Conservation (phyloP, 2,797 vertebrate species). For the Lophotriccus pileatus region DNA sequence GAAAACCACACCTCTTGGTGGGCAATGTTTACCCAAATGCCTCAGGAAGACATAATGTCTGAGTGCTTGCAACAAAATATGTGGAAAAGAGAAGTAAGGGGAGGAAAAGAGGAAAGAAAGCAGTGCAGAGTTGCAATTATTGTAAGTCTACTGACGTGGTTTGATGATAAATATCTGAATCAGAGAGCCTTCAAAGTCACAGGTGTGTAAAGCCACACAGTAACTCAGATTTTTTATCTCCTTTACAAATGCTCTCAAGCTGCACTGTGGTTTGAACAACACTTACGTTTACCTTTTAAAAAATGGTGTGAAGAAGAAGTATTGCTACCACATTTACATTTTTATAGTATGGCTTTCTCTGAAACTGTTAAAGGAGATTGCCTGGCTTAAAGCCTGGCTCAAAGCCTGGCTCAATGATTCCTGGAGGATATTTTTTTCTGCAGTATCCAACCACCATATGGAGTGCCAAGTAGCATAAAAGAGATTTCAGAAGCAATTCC, state of each 20-base stretch:
- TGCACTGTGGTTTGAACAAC: constrained; percentile 41
- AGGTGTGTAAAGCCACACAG: constrained; percentile 34
- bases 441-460: constrained; percentile 44
- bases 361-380: constrained; percentile 71
- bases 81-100: background rate
- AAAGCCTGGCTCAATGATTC: constrained; percentile 60
- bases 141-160: background rate
- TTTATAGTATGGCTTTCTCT: constrained; percentile 68
- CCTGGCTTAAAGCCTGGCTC: constrained; percentile 60
- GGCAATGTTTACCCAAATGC: background rate
- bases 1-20: background rate
- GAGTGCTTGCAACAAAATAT: background rate
- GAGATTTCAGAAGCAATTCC: constrained; percentile 60
- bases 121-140: background rate
- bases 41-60: background rate
- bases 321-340: constrained; percentile 64
- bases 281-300: constrained; percentile 50
- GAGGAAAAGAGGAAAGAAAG: constrained; percentile 20
- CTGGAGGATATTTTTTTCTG: constrained; percentile 53
- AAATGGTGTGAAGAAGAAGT: constrained; percentile 51
- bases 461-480: constrained; percentile 52
- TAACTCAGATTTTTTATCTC: constrained; percentile 32
- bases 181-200: background rate
- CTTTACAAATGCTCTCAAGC: constrained; percentile 48
- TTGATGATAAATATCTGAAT: constrained; percentile 26